Base-by-base conservation (phyloP, 2,797 vertebrate genomes). In the Epinephelus coioides region DNA sequence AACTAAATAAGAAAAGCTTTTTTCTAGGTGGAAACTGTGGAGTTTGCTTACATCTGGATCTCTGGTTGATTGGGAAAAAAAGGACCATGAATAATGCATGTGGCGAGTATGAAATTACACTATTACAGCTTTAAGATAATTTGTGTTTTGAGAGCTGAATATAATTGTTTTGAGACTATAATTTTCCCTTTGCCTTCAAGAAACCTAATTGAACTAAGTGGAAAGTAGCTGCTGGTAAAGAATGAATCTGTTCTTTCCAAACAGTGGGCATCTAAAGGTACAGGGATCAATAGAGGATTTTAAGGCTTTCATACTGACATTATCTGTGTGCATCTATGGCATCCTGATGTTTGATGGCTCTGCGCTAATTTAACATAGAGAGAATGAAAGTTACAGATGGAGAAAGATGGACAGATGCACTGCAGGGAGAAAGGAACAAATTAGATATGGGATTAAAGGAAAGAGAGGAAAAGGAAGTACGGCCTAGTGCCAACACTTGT, bases 41-140 rank as follows among this genome's bases (percentile, higher is more conserved):
- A 53, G 53, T 73, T 76, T 78, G 61, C 69, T 82, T 81, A 77
- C 63, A 84, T 69, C 54, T 79, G n/a, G 54, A 78, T 84, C 81
- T 76, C 73, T 78, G 38, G 68, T 49, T 82, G 60, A 82, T 82
- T 77, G 23, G 60, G 30, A 69, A 71, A 69, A 47, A 55, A 51
- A 75, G 6, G 72, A 60, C 46, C 49, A 65, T 87, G 78, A 86
- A 90, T 91, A 89, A 86, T 83, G 73, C 53, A 86, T 85, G 63
- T 50, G 50, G 63, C 1, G 43, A 66, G 56, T 72, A 73, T 82
- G 73, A 86, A 83, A 88, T 79, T 18, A 83, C 85, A 91, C 83
- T 66, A 75, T 69, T 59, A 79, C 76, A 86, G 78, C 14, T 85
- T 87, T 90, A 79, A 94, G 88, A 92, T 89, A 64, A 86, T 66